Conservation (phyloP, 2,113 vertebrate genomes). For the Platichthys stellatus region DNA sequence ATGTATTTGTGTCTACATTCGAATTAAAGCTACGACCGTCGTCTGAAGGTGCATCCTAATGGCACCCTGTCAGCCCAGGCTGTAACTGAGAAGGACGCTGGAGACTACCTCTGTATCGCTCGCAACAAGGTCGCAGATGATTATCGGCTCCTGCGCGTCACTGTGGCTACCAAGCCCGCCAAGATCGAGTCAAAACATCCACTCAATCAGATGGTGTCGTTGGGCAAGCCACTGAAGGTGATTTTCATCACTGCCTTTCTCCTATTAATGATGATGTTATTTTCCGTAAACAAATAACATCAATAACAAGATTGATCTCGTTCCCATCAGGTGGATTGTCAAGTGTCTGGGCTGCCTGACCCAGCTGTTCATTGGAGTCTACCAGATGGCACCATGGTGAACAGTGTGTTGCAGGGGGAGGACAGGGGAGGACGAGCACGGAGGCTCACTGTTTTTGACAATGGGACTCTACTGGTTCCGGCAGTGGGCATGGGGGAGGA, state of each 20-base stretch:
- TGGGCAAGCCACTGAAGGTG: slow-evolving; percentile 89
- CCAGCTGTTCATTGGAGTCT: slow-evolving; percentile 92
- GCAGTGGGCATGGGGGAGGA: slow-evolving; percentile 86
- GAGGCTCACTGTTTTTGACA: slow-evolving; percentile 89
- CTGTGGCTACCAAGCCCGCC: slow-evolving; percentile 88
- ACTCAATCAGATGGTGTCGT: slow-evolving; percentile 83
- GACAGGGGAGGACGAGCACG: slow-evolving; percentile 79
- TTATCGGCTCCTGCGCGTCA: slow-evolving; percentile 86
- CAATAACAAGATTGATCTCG: slow-evolving; percentile 13
- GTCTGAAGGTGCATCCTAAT: slow-evolving; percentile 87
- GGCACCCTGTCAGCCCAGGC: slow-evolving; percentile 87
- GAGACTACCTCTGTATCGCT: slow-evolving; percentile 93
- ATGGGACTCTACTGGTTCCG: slow-evolving; percentile 92
- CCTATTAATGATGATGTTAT: neutral
- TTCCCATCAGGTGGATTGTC: slow-evolving; percentile 86
- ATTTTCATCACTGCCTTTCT: slow-evolving; percentile 53
- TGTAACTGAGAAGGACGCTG: slow-evolving; percentile 89
- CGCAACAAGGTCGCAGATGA: slow-evolving; percentile 91
- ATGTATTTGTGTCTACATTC: slow-evolving; percentile 13
- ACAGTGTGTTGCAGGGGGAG: slow-evolving; percentile 85
- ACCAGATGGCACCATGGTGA: slow-evolving; percentile 91
- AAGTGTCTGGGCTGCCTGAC: slow-evolving; percentile 90
- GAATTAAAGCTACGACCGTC: slow-evolving; percentile 83
- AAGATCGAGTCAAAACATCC: slow-evolving; percentile 87
- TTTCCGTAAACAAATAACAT: neutral